Base-by-base conservation (phyloP, 2,888 invertebrate species). In the Galerucella nymphaeae region DNA sequence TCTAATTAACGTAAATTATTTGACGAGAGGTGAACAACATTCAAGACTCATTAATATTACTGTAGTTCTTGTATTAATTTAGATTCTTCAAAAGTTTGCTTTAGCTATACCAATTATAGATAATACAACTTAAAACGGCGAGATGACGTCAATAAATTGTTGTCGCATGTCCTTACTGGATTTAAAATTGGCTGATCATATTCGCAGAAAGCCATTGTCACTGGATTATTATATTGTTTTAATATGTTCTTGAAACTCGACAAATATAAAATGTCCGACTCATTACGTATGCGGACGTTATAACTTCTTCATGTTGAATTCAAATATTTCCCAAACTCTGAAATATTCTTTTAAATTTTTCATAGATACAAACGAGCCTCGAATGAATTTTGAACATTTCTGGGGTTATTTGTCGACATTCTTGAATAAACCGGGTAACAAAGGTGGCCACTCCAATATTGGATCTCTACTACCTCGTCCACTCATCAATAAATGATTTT, bases 131-230 rank as follows among this genome's bases (percentile, higher is more conserved):
- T n/a, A 70, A 73, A 70, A 70, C 59, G 73, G 73, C 38, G 59
- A 16, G 64, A 50, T 76, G 76, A 76, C 74, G 76, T 74, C 72
- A 74, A 63, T 59, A 62, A 70, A 70, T 76, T 72, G 74, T 74
- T 66, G 71, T 73, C 71, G 71, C 74, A 74, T 74, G 74, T 74
- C 74, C 74, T 71, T 74, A 74, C 71, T 58, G 48, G 71, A 55
- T 72, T 68, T 70, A 66, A 63, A 72, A 67, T 72, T 70, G 67
- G 66, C 55, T 59, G 64, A 74, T 71, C 70, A 70, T 72, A 73
- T 73, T 73, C 73, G 50, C 62, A 70, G 70, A 73, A 73, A 63
- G 53, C 59, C 53, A 70, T 73, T 70, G 73, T 70, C 70, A 73
- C 68, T 66, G 57, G 58, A 73, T 66, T 63, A 59, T 53, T 59